Percentiles rank a stretch among this genome's conserved stretches.
Conservation (phyloP, 2,888 invertebrate genomes). For the Macroteleia sp. region DNA sequence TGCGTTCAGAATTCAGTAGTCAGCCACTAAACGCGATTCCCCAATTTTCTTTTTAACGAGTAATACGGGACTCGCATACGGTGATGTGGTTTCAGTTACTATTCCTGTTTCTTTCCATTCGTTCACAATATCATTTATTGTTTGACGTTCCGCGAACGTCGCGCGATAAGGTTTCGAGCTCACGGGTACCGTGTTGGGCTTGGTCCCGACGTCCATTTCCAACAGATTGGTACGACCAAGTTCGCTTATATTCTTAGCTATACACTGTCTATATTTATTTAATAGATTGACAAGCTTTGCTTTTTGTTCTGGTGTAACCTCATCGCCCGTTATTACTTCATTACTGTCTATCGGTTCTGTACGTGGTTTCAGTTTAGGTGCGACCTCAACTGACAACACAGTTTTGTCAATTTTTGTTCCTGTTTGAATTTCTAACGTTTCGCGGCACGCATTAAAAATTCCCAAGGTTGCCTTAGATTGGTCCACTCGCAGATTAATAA, state of each 20-base stretch:
- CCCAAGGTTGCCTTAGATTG: background rate
- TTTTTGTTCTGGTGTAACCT: too few relatives aligned
- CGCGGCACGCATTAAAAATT: background rate
- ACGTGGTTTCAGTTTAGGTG: background rate
- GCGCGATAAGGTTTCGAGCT: background rate
- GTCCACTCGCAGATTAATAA: background rate
- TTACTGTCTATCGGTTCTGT: background rate
- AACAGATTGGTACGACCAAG: too few relatives aligned
- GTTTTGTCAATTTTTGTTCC: background rate
- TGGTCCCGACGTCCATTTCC: too few relatives aligned
- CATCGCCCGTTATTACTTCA: background rate
- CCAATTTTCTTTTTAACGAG: slow-evolving; percentile 39
- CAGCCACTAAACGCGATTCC: slow-evolving; percentile 58
- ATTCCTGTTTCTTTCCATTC: slow-evolving; percentile 2
- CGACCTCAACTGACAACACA: background rate
- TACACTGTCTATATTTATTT: too few relatives aligned
- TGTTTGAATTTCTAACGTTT: background rate
- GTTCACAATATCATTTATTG: background rate
- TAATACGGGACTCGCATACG: slow-evolving; percentile 1
- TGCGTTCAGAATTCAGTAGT: slow-evolving; percentile 55
- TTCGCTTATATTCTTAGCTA: too few relatives aligned
- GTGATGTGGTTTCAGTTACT: background rate
- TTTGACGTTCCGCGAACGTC: background rate
- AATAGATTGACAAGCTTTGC: too few relatives aligned
- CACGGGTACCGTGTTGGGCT: background rate